A percentile compares a stretch with the other conserved stretches of the same genome.
Evolutionary conservation across 1,140 invertebrate genomes (phyloP).

Genomic region (Atta cephalotes): DNA sequence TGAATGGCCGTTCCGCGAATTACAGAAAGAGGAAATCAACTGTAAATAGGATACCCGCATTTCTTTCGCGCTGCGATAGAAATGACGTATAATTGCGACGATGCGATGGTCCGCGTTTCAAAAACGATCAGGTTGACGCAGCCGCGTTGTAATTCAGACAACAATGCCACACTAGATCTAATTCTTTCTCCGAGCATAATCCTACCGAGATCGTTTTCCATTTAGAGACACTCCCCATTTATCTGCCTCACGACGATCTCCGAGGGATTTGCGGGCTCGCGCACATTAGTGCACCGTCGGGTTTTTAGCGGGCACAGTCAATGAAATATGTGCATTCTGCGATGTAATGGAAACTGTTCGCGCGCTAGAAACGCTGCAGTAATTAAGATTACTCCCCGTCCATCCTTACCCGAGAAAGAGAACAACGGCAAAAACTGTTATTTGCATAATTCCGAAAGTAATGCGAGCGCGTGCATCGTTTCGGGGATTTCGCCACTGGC

Average conservation of each 20-base stretch:
- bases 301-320: conserved; percentile 31
- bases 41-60: conserved; percentile 4
- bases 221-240: conserved; percentile 64
- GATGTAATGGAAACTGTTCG: conserved; percentile 67
- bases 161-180: conserved; percentile 60
- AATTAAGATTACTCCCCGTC: conserved; percentile 58
- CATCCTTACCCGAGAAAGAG: not conserved
- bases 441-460: conserved; percentile 62
- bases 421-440: conserved; percentile 45
- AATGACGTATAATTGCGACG: conserved; percentile 5
- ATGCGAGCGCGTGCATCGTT: conserved; percentile 43
- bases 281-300: conserved; percentile 54
- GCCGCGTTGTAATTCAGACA: conserved; percentile 26
- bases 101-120: conserved; percentile 19
- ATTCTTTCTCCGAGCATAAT: conserved; percentile 63
- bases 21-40: conserved; percentile 1
- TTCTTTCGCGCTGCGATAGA: not conserved
- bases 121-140: conserved; percentile 26
- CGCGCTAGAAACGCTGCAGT: conserved; percentile 31
- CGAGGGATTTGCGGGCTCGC: conserved; percentile 56
- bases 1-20: not conserved
- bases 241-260: conserved; percentile 66
- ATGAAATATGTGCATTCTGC: conserved; percentile 61
- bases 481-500: conserved; percentile 44
- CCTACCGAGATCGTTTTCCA: conserved; percentile 56